Base-by-base conservation (phyloP, 2,797 vertebrate genomes). In the Eurystomus glaucurus region DNA sequence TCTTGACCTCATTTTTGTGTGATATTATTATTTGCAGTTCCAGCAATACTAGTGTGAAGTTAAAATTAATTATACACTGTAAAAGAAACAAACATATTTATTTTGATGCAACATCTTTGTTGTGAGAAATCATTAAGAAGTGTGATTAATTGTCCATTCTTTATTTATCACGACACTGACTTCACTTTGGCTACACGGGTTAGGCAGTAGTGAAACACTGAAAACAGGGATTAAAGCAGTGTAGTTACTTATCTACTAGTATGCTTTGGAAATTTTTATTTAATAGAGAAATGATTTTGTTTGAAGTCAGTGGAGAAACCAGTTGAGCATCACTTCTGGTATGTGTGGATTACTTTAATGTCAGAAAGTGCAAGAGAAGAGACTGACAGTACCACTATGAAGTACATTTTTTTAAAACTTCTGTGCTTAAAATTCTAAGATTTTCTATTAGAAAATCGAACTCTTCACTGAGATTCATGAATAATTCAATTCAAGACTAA, bases 181-280 rank as follows among this genome's bases (percentile, higher is more conserved):
- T 93, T 88, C 20, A 16, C 14, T 64, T 79, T 41, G 68, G 28
- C 14, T 87, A 16, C 57, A 66, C 14, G 78, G 37, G 19, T 95
- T 72, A 78, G 10, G 4, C 48, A 70, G 4, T 11, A 79, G 65
- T 71, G 26, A 61, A 43, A 64, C 15, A 23, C 17, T 52, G 7
- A 57, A 65, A 74, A 20, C 43, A 71, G 45, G 28, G 39, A 89
- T 98, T 98, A 98, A 97, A 97, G 98, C 97, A 98, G 94, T 97
- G 96, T 97, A 97, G 93, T 98, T 98, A 93, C 97, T 98, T 98
- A 37, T 95, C 61, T 66, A 77, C 76, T 98, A 98, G 98, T 95
- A 97, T 96, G 85, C 94, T 98, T 98, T 98, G 95, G 97, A 98
- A 97, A 92, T 97, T 98, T 85, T 74, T 55, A 43, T 89, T 87